Evolutionary conservation across 2,888 invertebrate species (phyloP).

Genomic region (Hydraecia micacea): DNA sequence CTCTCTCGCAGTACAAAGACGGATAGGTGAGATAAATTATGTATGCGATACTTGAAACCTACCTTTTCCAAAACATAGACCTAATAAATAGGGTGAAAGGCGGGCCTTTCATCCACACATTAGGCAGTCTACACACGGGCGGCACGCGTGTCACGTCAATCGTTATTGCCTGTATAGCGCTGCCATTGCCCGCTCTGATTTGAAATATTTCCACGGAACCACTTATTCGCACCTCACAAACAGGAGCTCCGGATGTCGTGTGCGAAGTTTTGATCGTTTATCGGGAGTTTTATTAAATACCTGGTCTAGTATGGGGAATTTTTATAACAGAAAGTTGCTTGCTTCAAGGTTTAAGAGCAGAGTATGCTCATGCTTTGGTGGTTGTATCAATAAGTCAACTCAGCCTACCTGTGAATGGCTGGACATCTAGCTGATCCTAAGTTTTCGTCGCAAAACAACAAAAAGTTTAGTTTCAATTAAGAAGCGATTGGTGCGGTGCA

Average conservation of each 20-base stretch:
- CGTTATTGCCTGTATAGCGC: slow-evolving; percentile 86
- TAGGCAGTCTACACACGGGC: slow-evolving; percentile 85
- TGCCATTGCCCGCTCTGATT: slow-evolving; percentile 85
- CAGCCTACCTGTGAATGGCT: neutral
- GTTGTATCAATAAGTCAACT: neutral
- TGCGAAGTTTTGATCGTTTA: slow-evolving; percentile 77
- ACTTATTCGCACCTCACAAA: slow-evolving; percentile 88
- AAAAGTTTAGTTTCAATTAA: neutral
- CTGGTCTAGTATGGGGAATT: neutral
- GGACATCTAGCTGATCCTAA: neutral
- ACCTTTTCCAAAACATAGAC: slow-evolving; percentile 78
- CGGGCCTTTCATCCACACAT: slow-evolving; percentile 82
- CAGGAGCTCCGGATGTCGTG: slow-evolving; percentile 70
- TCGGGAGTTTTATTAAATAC: slow-evolving; percentile 37
- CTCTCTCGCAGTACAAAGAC: slow-evolving; percentile 49
- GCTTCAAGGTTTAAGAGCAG: neutral
- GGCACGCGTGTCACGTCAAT: slow-evolving; percentile 87
- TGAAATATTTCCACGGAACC: slow-evolving; percentile 90
- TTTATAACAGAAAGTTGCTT: neutral
- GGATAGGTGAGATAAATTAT: slow-evolving; percentile 57
- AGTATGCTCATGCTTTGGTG: neutral
- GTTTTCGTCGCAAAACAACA: neutral
- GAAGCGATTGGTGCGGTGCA: neutral
- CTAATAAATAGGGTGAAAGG: slow-evolving; percentile 85
- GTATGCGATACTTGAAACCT: slow-evolving; percentile 68